Percentiles rank a stretch among this genome's conserved stretches.
Conservation (phyloP, 2,888 invertebrate genomes). For the Campoplex capitator region DNA sequence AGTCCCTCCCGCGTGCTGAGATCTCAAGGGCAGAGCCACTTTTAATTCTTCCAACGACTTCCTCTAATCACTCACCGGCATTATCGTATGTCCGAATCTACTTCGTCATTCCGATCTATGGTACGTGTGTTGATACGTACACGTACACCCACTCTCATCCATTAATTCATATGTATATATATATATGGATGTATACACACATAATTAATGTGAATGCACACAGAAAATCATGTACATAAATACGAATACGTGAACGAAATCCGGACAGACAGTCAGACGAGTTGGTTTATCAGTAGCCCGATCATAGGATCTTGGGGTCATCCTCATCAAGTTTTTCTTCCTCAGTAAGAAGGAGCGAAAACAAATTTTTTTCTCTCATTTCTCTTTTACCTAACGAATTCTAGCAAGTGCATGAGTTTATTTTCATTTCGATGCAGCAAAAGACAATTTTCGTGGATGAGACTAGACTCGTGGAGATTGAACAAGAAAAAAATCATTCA, state of each 20-base stretch:
- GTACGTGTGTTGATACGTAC: conserved; percentile 18
- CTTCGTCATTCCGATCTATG: conserved; percentile 69
- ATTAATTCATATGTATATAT: conserved; percentile 10
- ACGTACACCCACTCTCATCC: background rate
- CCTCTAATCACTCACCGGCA: conserved; percentile 70
- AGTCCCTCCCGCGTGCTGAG: conserved; percentile 31
- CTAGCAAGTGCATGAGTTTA: conserved; percentile 65
- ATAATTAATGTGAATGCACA: conserved; percentile 27
- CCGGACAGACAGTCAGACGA: conserved; percentile 48
- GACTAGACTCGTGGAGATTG: conserved; percentile 21
- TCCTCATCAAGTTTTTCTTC: conserved; percentile 52
- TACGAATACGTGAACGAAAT: conserved; percentile 40
- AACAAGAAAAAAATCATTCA: conserved; percentile 30
- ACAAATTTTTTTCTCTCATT: conserved; percentile 10
- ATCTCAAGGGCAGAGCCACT: conserved; percentile 60
- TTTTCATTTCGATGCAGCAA: conserved; percentile 60
- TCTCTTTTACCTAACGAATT: conserved; percentile 30
- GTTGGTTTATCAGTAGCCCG: conserved; percentile 62
- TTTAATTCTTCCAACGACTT: conserved; percentile 67
- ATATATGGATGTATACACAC: conserved; percentile 2
- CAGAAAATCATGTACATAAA: conserved; percentile 7
- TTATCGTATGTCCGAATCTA: conserved; percentile 69
- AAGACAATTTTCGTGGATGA: conserved; percentile 24
- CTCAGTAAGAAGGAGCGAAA: background rate
- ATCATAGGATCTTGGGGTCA: conserved; percentile 66